A percentile compares a stretch with the other conserved stretches of the same genome.
Conservation (phyloP, 2,797 vertebrate genomes). For the Ctenochaetus hawaiiensis region DNA sequence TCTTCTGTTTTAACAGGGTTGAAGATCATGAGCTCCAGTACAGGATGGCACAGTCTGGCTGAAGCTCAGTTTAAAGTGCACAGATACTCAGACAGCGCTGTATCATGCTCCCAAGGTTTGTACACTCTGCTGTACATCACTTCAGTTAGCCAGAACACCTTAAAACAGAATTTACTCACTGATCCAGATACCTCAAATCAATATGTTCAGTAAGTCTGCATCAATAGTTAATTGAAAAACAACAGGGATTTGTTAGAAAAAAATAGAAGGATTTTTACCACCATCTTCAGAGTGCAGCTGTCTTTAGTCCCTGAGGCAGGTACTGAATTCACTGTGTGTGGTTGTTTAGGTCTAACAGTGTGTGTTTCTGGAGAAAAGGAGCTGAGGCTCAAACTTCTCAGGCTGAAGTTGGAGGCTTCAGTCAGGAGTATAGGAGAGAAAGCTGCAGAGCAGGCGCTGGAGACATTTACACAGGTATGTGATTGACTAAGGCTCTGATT, state of each 20-base stretch:
- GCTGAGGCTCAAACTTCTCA: constrained; percentile 80
- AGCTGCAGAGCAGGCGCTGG: constrained; percentile 88
- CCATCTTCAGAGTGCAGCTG: neutral
- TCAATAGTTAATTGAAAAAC: neutral
- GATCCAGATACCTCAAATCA: neutral
- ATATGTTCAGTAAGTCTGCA: neutral
- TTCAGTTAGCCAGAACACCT: neutral
- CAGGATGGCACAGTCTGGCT: constrained; percentile 89
- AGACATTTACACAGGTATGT: constrained; percentile 89
- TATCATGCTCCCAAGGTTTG: constrained; percentile 91
- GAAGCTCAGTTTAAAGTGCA: constrained; percentile 91
- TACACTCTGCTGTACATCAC: neutral
- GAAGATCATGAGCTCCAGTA: constrained; percentile 81
- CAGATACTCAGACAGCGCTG: constrained; percentile 84
- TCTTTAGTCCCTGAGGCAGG: neutral
- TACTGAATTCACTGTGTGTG: constrained; percentile 1
- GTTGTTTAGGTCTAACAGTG: constrained; percentile 83
- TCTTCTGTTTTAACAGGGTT: constrained; percentile 84
- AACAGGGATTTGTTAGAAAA: neutral
- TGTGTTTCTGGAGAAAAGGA: constrained; percentile 70
- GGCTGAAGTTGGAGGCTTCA: constrained; percentile 87
- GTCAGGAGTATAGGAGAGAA: constrained; percentile 82
- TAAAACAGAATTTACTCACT: neutral
- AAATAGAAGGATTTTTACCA: neutral
- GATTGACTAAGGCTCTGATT: neutral